These are phyloP conservation scores for Acropora yongei DNA, from an alignment of 64 coral and sea anemone genomes.

Conservation along the genomic window DNA sequence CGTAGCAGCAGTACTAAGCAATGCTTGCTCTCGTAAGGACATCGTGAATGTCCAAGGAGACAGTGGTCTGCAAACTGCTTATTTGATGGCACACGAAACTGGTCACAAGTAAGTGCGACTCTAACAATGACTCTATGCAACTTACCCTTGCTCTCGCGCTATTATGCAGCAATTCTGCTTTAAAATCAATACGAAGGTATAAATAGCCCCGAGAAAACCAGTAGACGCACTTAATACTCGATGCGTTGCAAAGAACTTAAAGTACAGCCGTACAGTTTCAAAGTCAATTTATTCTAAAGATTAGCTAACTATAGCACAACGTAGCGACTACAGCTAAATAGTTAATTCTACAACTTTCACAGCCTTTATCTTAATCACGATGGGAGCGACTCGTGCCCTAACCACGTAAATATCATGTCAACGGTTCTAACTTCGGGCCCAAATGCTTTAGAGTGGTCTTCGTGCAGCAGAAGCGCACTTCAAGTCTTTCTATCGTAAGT, in stretches of 20 bases:
- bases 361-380: constrained; percentile 78
- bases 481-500: constrained; percentile 67
- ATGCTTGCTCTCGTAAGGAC: background rate
- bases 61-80: constrained; percentile 38
- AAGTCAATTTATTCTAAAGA: no score
- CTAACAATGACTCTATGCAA: no score
- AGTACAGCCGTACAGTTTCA: no score
- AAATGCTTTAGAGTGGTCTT: constrained; percentile 64
- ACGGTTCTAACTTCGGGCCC: constrained; percentile 13
- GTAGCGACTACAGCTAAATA: background rate
- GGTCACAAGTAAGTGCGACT: constrained; percentile 51
- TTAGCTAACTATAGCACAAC: no score
- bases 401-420: constrained; percentile 58
- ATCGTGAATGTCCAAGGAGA: background rate
- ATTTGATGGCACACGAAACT: constrained; percentile 44
- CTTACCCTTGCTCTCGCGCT: no score
- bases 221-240: no score
- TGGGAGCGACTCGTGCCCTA: constrained; percentile 49
- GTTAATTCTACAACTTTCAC: background rate
- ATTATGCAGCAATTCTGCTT: no score
- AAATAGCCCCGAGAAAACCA: no score
- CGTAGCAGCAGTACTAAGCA: background rate
- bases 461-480: constrained; percentile 69
- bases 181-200: no score
- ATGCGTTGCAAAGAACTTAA: no score